Evolutionary conservation across 2,888 invertebrate species (phyloP).

Genomic region (Brenthis daphne): DNA sequence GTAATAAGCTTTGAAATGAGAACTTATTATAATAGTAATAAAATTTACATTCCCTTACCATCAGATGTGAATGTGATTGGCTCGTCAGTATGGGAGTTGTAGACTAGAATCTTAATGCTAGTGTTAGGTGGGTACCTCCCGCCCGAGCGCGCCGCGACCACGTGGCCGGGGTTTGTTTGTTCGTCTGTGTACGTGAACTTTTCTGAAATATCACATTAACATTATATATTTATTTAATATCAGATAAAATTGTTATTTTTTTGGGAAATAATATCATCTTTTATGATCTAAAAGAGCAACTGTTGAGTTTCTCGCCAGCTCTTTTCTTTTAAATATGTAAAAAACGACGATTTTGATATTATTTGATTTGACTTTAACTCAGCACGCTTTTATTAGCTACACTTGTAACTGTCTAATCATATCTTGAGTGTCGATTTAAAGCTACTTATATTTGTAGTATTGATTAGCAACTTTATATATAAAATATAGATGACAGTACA

Average conservation of each 20-base stretch:
- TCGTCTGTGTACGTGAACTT: slow-evolving; percentile 89
- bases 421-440: no score
- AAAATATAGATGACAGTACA: no score
- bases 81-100: slow-evolving; percentile 80
- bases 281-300: no score
- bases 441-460: no score
- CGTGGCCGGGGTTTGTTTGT: slow-evolving; percentile 92
- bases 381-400: neutral
- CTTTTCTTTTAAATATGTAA: neutral
- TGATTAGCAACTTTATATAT: no score
- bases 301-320: neutral
- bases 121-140: slow-evolving; percentile 89
- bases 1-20: no score
- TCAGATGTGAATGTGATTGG: slow-evolving; percentile 96
- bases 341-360: neutral
- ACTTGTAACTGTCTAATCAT: no score
- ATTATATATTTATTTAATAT: neutral
- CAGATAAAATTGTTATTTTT: no score
- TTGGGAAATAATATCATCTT: no score
- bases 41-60: slow-evolving; percentile 80
- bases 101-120: slow-evolving; percentile 94
- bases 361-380: neutral
- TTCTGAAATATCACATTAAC: slow-evolving; percentile 66
- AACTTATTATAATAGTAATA: slow-evolving; percentile 1
- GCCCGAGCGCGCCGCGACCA: slow-evolving; percentile 93